Evolutionary conservation across 2,888 invertebrate species (phyloP), one percentile per base, ranked within the genome.

Genomic region (Cheilosia pagana): DNA sequence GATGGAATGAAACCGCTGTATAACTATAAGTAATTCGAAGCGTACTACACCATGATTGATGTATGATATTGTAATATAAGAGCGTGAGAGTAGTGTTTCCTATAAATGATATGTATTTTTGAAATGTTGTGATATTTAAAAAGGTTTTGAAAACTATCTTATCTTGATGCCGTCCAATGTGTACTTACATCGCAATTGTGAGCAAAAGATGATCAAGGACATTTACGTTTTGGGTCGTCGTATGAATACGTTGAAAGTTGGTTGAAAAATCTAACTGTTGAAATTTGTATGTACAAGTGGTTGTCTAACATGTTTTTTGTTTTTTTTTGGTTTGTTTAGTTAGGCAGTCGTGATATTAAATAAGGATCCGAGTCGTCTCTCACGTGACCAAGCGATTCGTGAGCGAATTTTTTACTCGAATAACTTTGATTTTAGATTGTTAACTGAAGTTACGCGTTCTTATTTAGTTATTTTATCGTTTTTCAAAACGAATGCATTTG

Each of bases 1-100:
- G 72, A 77, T 53, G 81, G 76, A 72, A 55, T 86, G 25, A 48
- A 53, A 43, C 86, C 74, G 16, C 63, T 53, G 31, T 48, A 48
- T 45, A 19, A 45, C 35, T 25, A 53, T 41, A 43, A 63, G 25
- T 43, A 72, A 55, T 28, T 31, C 39, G 12, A 41, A 23, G 50
- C 39, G 39, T 39, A 3, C 48, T 2, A 52, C 12, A 48, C 39
- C 45, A 14, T 28, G 39, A 35, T 59, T 57, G 43, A 55, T 62
- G 16, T 62, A 31, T 48, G 48, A 19, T 31, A 16, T 16, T 45
- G 45, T 12, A 12, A 63, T 19, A 12, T 12, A 12, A 35, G 35
- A 35, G 35, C 21, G 45, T 65, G 23, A 41, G n/a, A 52, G 31
- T 41, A 50, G 41, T 67, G 43, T 67, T 67, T 60, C 67, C 59